A percentile compares a stretch with the other conserved stretches of the same genome.
Evolutionary conservation across 1,140 invertebrate species (phyloP).

Genomic region (Drosophila teissieri): DNA sequence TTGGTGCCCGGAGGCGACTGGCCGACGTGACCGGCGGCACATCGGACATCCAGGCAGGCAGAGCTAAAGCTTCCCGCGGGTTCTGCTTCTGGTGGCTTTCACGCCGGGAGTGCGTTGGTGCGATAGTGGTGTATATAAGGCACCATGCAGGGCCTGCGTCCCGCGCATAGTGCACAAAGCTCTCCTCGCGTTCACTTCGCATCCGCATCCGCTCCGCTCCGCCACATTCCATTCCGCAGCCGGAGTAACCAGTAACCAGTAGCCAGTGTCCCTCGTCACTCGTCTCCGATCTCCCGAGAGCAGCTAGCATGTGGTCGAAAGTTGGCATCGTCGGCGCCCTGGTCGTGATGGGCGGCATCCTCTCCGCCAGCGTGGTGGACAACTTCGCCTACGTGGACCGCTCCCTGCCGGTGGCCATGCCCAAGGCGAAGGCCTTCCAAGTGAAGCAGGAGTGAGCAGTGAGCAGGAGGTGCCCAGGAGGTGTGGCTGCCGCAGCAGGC

Average conservation of each 20-base stretch:
- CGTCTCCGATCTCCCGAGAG: not conserved
- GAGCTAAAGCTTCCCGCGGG: conserved; percentile 44
- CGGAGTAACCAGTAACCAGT: not conserved
- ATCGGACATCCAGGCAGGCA: conserved; percentile 13
- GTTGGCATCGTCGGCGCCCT: conserved; percentile 59
- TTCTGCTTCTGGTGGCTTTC: not conserved
- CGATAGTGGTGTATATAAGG: conserved; percentile 56
- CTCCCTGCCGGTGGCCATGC: conserved; percentile 66
- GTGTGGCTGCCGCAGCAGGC: not conserved
- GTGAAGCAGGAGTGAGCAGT: conserved; percentile 27
- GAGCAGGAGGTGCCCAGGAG: not conserved
- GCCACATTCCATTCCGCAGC: not conserved
- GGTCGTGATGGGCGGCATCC: conserved; percentile 57
- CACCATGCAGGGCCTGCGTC: conserved; percentile 40
- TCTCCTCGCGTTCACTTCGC: conserved; percentile 17
- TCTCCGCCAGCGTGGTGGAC: conserved; percentile 58
- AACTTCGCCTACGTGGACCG: conserved; percentile 74
- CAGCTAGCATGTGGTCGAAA: conserved; percentile 64
- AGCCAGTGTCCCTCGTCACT: not conserved
- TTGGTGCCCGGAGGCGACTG: conserved; percentile 29
- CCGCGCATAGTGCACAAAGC: conserved; percentile 61
- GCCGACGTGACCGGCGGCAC: conserved; percentile 71
- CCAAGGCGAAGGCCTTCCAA: conserved; percentile 42
- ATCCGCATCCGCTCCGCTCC: not conserved
- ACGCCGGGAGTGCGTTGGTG: not conserved